A percentile compares a stretch with the other conserved stretches of the same genome.
Conservation (phyloP, 2,797 vertebrate genomes). For the Hypotaenidia okinawae region DNA sequence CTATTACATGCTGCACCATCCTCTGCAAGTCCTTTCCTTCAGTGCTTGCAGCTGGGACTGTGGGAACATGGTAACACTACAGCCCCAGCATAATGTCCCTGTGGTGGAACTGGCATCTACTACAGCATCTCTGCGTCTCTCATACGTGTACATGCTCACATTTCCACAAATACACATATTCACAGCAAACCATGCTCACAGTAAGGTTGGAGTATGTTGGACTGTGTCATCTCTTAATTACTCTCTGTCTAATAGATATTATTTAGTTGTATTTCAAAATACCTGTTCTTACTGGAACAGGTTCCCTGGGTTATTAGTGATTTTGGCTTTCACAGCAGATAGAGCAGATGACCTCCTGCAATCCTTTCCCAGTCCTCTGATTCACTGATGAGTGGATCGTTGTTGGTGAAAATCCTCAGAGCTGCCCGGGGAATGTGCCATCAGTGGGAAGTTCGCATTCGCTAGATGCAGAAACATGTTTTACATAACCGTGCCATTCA, state of each 20-base stretch:
- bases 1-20: neutral
- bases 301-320: neutral
- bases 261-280: slow-evolving; percentile 15
- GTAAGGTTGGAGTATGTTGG: neutral
- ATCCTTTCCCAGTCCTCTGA: neutral
- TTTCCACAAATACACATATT: neutral
- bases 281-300: neutral
- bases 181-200: neutral
- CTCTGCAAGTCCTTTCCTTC: neutral
- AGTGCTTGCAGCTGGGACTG: neutral
- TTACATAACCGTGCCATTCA: neutral
- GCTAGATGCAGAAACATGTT: neutral
- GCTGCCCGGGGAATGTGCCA: neutral
- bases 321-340: slow-evolving; percentile 1
- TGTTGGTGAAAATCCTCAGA: neutral
- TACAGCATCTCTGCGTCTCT: neutral
- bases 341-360: slow-evolving; percentile 2
- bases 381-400: neutral
- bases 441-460: neutral
- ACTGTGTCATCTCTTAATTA: neutral
- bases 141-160: neutral
- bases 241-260: neutral
- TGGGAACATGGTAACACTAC: neutral
- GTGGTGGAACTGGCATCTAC: neutral
- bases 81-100: neutral